Conservation (phyloP, 92 coral and sea anemone species). For the Zoanthus gigantus region DNA sequence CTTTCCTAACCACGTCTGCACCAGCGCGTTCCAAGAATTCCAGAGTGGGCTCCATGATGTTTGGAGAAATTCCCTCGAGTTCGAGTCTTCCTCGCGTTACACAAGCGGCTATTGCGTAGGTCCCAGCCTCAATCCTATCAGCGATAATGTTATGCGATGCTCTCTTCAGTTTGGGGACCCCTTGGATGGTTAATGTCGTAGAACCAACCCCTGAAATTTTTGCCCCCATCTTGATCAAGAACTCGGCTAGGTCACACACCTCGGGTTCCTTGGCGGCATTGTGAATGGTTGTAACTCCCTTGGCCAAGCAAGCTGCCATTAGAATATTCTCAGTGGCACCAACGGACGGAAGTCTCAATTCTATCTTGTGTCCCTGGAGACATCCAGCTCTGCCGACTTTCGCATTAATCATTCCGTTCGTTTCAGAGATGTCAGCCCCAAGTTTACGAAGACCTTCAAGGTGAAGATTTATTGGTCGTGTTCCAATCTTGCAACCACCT, state of each 20-base stretch:
- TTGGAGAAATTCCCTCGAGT: slow-evolving; percentile 19
- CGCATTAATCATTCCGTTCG: not conserved
- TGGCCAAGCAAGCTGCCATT: slow-evolving; percentile 70
- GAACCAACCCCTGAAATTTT: slow-evolving; percentile 19
- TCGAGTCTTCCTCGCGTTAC: slow-evolving; percentile 58
- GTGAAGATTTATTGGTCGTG: slow-evolving; percentile 55
- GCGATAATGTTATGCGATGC: slow-evolving; percentile 55
- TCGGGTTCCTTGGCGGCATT: slow-evolving; percentile 74
- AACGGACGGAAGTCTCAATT: slow-evolving; percentile 48
- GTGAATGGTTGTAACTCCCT: slow-evolving; percentile 55
- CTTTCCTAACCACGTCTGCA: slow-evolving; percentile 37
- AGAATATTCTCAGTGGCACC: slow-evolving; percentile 69
- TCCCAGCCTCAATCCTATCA: slow-evolving; percentile 74
- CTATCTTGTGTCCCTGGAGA: slow-evolving; percentile 41
- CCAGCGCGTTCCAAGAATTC: slow-evolving; percentile 55
- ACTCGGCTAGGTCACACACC: slow-evolving; percentile 55
- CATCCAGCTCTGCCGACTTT: slow-evolving; percentile 8
- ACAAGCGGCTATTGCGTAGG: slow-evolving; percentile 70
- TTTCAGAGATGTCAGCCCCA: slow-evolving; percentile 50
- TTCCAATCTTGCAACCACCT: slow-evolving; percentile 56
- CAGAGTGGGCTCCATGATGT: slow-evolving; percentile 45
- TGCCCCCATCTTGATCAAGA: slow-evolving; percentile 62
- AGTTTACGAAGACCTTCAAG: slow-evolving; percentile 44
- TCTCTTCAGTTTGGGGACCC: slow-evolving; percentile 35
- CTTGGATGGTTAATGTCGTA: slow-evolving; percentile 30